Percentiles rank a stretch among this genome's conserved stretches.
phyloP scores from a whole-genome alignment of 2,797 vertebrate species.

The Notamacropus eugenii region DNA sequence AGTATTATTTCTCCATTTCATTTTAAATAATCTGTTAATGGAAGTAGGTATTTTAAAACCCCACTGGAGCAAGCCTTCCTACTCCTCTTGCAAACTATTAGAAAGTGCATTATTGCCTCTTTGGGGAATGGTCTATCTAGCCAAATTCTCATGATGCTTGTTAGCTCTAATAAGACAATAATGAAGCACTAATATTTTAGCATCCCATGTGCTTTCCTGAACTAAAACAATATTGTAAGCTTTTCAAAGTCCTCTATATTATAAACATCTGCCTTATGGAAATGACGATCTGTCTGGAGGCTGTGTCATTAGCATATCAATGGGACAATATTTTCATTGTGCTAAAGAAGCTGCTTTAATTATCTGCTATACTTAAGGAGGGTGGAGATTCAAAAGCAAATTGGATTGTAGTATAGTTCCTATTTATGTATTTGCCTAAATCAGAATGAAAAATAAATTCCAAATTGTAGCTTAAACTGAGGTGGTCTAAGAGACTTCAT shows the following conservation, averaged over 20 bases:
- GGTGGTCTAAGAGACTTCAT: background rate
- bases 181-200: background rate
- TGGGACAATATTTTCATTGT: background rate
- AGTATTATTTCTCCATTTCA: slow-evolving; percentile 46
- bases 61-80: background rate
- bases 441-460: background rate
- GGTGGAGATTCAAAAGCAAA: background rate
- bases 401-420: background rate
- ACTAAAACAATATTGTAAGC: background rate
- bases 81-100: background rate
- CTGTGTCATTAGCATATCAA: background rate
- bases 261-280: slow-evolving; percentile 18
- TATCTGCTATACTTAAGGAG: background rate
- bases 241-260: background rate
- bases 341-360: background rate
- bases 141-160: background rate
- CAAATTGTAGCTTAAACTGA: background rate
- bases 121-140: background rate
- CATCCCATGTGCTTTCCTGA: background rate
- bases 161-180: slow-evolving; percentile 2
- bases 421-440: background rate
- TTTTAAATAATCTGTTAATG: slow-evolving; percentile 40
- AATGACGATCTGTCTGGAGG: background rate
- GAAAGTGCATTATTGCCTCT: background rate
- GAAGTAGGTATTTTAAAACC: slow-evolving; percentile 1